Evolutionary conservation across 2,113 vertebrate species (phyloP), one percentile per base, ranked within the genome.

Genomic region (Esox niger): DNA sequence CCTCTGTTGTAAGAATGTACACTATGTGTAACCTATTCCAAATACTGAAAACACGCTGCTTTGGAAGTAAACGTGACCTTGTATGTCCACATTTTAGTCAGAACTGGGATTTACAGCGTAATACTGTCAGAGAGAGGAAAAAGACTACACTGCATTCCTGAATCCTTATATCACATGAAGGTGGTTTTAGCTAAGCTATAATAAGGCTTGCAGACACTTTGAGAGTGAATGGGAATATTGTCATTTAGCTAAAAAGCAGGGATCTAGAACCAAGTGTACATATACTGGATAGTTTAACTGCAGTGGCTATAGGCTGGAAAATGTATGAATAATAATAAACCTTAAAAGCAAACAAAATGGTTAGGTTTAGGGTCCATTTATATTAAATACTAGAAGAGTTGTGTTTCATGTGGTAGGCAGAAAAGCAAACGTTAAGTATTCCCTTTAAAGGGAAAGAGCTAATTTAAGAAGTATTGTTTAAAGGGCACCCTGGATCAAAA

Each of bases 81-180:
- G 27, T 61, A 46, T 71, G 63, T 63, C 33, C 32, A 55, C 33
- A 27, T 2, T 60, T 59, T 27, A 55, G 35, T 46, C 1, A 31
- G 27, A 13, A 54, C 27, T 61, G 38, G 1, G 13, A 43, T 43
- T 43, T 35, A 21, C 25, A 46, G 64, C 35, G 64, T 69, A 69
- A 62, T 29, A 62, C 31, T 27, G 26, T 38, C 29, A 46, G 31
- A 35, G 43, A 62, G 55, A 30, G 52, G n/a, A 57, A 64, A 65
- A 66, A 23, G 21, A 61, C 35, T 15, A 32, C 43, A 54, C 52
- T 6, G 65, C 35, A 62, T 61, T 66, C 66, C 62, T 49, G 47
- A 33, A 69, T 32, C 27, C 46, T 73, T 65, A 69, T 29, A 61
- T 73, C 62, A 72, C n/a, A 38, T 62, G 47, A 11, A 46, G 10